phyloP scores from a whole-genome alignment of 2,888 invertebrate genomes.

The Keiferia lycopersicella region DNA sequence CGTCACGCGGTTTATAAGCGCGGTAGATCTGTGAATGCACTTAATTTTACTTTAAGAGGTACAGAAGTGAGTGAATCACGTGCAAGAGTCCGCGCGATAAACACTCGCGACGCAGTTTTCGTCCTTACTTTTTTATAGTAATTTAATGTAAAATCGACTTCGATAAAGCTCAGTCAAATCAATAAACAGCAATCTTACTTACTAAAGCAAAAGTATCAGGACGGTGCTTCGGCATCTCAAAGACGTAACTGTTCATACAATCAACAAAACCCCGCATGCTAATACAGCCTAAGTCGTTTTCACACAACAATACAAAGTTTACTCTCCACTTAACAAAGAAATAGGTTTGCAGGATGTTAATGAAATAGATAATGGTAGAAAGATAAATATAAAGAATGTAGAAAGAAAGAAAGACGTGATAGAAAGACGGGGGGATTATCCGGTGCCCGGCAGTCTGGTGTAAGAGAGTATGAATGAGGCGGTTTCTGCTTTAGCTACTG shows the following conservation, averaged over 20 bases:
- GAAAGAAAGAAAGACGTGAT: slow-evolving; percentile 9
- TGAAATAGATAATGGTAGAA: slow-evolving; percentile 57
- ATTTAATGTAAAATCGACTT: too few species aligned
- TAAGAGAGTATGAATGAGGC: slow-evolving; percentile 32
- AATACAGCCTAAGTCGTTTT: slow-evolving; percentile 58
- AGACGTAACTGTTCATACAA: slow-evolving; percentile 13
- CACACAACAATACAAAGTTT: slow-evolving; percentile 59
- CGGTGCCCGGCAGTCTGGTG: slow-evolving; percentile 22
- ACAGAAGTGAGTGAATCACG: too few species aligned
- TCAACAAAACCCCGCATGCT: slow-evolving; percentile 34
- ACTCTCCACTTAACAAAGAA: slow-evolving; percentile 61
- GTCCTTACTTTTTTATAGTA: too few species aligned
- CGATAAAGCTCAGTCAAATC: background rate
- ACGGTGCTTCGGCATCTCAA: slow-evolving; percentile 7
- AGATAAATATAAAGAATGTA: slow-evolving; percentile 37
- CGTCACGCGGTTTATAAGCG: too few species aligned
- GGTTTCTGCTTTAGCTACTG: slow-evolving; percentile 36
- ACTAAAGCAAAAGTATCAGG: slow-evolving; percentile 30
- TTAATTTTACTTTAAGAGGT: too few species aligned
- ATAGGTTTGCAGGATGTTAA: slow-evolving; percentile 54
- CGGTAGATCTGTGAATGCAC: too few species aligned
- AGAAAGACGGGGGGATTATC: slow-evolving; percentile 23
- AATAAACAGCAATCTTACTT: background rate
- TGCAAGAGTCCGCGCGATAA: too few species aligned
- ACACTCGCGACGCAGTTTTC: too few species aligned